Evolutionary conservation across 2,113 vertebrate species (phyloP).

Genomic region (Alligator sinensis): DNA sequence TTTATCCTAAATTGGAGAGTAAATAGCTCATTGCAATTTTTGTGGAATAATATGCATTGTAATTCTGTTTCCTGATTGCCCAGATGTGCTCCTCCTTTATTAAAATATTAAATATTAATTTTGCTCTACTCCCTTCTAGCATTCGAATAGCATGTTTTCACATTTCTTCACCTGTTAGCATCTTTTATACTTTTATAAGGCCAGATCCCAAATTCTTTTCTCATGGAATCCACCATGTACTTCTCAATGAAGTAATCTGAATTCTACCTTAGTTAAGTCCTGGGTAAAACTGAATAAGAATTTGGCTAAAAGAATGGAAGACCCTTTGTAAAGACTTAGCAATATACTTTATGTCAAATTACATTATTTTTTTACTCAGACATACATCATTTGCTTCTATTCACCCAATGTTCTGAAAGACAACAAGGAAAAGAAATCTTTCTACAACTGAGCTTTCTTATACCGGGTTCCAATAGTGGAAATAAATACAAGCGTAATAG

Average conservation of each 20-base stretch:
- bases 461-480: background rate
- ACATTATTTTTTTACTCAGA: background rate
- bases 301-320: no score
- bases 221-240: background rate
- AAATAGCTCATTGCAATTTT: background rate
- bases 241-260: background rate
- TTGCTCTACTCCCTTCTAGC: background rate
- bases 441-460: background rate
- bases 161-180: background rate
- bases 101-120: background rate
- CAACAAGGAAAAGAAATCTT: background rate
- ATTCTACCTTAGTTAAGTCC: background rate
- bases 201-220: background rate
- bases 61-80: background rate
- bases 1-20: background rate
- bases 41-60: background rate
- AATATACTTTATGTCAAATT: background rate
- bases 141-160: rapidly evolving
- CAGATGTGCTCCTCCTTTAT: background rate
- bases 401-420: background rate
- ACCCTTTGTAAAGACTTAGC: background rate
- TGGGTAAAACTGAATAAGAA: background rate
- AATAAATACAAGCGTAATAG: background rate
- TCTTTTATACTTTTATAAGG: background rate
- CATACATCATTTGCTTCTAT: background rate